A percentile compares a stretch with the other conserved stretches of the same genome.
Evolutionary conservation across 2,797 vertebrate species (phyloP).

Genomic region (Cephalopachus bancanus): DNA sequence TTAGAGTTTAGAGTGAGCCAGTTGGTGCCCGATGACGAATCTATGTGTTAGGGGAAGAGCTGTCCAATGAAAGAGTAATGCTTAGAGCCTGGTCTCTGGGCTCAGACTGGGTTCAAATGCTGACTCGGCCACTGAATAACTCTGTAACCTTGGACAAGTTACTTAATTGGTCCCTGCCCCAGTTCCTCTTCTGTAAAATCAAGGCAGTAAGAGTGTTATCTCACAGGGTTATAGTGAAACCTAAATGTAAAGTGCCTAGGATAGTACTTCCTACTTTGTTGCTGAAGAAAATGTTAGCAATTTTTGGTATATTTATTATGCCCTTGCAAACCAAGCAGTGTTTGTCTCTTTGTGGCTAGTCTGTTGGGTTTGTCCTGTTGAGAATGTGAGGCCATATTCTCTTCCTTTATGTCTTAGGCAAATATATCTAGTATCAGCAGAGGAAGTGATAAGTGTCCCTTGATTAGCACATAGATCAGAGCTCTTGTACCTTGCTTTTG

Average conservation of each 20-base stretch:
- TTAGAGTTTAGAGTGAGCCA: slow-evolving; percentile 15
- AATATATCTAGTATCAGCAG: background rate
- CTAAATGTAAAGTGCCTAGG: background rate
- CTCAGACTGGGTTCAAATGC: background rate
- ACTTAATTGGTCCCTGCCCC: background rate
- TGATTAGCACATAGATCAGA: background rate
- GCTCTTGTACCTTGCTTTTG: slow-evolving; percentile 64
- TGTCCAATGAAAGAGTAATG: background rate
- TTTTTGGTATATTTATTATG: slow-evolving; percentile 31
- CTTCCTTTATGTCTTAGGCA: background rate
- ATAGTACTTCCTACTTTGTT: background rate
- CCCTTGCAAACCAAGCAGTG: background rate
- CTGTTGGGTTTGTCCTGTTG: background rate
- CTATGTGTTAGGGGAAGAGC: background rate
- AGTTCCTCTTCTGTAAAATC: background rate
- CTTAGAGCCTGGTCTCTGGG: slow-evolving; percentile 17
- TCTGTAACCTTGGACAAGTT: background rate
- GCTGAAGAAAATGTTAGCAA: background rate
- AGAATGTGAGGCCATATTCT: background rate
- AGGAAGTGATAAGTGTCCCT: background rate
- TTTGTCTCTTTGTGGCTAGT: slow-evolving; percentile 27
- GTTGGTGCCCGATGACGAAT: slow-evolving; percentile 18
- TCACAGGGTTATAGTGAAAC: background rate
- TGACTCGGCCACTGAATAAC: background rate
- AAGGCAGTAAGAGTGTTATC: background rate